Conservation (phyloP, 2,888 invertebrate genomes). For the Stramonita haemastoma region DNA sequence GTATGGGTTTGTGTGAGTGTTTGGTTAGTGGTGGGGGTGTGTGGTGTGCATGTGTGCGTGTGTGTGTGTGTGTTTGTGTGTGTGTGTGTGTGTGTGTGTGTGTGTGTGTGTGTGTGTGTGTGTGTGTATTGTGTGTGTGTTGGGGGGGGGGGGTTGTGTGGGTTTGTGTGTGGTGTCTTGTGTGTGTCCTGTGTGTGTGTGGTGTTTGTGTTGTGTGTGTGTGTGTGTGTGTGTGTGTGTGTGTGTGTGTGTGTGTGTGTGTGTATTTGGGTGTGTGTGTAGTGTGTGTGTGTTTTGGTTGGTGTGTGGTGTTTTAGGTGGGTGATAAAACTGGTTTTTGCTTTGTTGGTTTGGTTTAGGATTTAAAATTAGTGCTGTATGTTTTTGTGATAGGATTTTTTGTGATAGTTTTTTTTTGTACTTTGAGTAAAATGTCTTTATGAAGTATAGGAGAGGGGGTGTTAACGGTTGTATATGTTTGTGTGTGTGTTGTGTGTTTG, state of each 20-base stretch:
- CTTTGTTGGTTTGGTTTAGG: too few species aligned
- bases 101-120: constrained; percentile 15
- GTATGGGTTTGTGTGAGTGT: neutral
- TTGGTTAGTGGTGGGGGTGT: neutral
- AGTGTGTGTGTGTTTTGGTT: too few species aligned
- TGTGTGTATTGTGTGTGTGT: neutral
- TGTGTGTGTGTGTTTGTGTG: constrained; percentile 20
- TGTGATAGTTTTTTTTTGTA: too few species aligned
- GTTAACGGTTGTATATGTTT: too few species aligned
- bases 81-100: neutral
- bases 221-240: neutral
- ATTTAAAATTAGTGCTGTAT: too few species aligned
- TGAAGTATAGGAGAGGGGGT: too few species aligned
- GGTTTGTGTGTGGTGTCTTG: too few species aligned
- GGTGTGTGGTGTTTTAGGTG: neutral
- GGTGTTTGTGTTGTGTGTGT: neutral
- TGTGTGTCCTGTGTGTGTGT: neutral
- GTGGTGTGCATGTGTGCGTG: neutral
- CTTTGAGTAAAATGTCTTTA: too few species aligned
- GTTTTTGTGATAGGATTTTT: too few species aligned
- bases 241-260: neutral
- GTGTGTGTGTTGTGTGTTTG: too few species aligned
- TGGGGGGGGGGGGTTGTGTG: neutral
- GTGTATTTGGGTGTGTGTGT: neutral
- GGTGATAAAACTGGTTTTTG: too few species aligned